phyloP scores from a whole-genome alignment of 2,113 vertebrate genomes.

The Silurus glanis region DNA sequence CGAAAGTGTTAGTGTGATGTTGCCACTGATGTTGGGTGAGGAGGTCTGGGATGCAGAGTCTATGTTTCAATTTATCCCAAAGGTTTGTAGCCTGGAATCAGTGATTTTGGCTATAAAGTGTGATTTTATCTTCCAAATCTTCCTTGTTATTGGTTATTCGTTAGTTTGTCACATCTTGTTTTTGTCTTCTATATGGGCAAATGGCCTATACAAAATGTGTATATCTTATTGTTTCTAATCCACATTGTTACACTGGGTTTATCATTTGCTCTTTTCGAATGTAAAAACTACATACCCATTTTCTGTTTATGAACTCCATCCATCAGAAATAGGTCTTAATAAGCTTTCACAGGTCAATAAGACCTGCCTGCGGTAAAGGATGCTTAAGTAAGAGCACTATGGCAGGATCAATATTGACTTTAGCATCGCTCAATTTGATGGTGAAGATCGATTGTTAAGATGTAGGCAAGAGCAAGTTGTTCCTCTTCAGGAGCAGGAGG shows the following conservation, averaged over 20 bases:
- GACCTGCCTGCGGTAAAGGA: constrained; percentile 15
- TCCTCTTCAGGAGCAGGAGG: constrained; percentile 5
- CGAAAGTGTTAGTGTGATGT: too few relatives aligned
- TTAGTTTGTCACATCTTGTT: background rate
- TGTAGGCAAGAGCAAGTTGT: constrained; percentile 12
- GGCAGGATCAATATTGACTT: constrained; percentile 22
- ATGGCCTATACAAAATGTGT: too few relatives aligned
- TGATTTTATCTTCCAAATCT: background rate
- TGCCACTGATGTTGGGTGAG: too few relatives aligned
- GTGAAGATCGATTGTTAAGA: constrained; percentile 12
- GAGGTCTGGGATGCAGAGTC: too few relatives aligned
- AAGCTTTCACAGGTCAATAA: constrained; percentile 30
- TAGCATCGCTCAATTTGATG: constrained; percentile 16
- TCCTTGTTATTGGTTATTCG: background rate
- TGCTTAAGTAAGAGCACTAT: constrained; percentile 26
- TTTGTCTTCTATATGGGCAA: background rate
- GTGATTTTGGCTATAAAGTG: background rate
- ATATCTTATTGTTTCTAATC: background rate
- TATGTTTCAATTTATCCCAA: too few relatives aligned
- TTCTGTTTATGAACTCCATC: constrained; percentile 30
- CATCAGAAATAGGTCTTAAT: constrained; percentile 31
- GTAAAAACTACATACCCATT: background rate
- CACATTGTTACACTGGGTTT: background rate
- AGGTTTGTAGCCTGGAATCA: too few relatives aligned
- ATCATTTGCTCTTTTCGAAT: constrained; percentile 12